A percentile compares a stretch with the other conserved stretches of the same genome.
Evolutionary conservation across 2,797 vertebrate genomes (phyloP).

Genomic region (Sciurus carolinensis): DNA sequence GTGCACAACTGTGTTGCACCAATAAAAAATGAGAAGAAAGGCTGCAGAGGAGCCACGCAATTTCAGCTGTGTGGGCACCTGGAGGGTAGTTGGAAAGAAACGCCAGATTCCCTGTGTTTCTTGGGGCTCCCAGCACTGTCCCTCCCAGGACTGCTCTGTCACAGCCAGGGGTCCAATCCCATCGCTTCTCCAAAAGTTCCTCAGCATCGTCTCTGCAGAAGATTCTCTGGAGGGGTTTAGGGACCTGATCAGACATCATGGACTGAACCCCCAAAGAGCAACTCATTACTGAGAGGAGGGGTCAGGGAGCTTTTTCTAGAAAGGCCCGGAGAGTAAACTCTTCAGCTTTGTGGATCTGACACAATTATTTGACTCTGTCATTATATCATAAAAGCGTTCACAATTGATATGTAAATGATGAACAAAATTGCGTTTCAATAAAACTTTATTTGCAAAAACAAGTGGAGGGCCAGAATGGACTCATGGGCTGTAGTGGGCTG

Average conservation of each 20-base stretch:
- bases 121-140: background rate
- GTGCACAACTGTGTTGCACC: no score
- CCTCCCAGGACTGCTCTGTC: background rate
- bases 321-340: no score
- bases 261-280: background rate
- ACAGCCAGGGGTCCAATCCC: no score
- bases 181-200: background rate
- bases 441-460: background rate
- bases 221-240: background rate
- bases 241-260: background rate
- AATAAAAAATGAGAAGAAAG: no score
- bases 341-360: background rate
- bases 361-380: background rate
- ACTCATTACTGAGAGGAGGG: background rate
- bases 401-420: no score
- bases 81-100: no score
- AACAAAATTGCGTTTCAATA: background rate
- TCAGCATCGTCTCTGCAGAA: background rate
- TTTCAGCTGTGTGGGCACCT: no score
- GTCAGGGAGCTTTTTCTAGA: background rate
- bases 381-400: background rate
- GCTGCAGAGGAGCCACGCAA: no score
- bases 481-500: background rate
- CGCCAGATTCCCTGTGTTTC: background rate
- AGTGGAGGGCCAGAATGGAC: background rate